Conservation (phyloP, 2,113 vertebrate genomes). For the Ellobius talpinus region DNA sequence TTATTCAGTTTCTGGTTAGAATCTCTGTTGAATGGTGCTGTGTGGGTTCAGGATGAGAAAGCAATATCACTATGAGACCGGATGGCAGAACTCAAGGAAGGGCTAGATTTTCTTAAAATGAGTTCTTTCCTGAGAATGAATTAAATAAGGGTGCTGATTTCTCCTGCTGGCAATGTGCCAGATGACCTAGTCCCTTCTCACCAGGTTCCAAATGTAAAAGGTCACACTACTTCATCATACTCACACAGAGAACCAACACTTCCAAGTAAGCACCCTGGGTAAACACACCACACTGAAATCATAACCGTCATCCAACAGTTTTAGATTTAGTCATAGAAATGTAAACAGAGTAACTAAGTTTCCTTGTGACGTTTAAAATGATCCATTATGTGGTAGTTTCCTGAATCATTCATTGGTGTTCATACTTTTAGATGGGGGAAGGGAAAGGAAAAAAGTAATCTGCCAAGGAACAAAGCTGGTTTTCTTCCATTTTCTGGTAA, state of each 20-base stretch:
- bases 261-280: too few relatives aligned
- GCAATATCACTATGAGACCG: neutral
- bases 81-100: neutral
- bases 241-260: neutral
- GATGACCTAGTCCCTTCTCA: neutral
- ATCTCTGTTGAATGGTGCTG: accelerated
- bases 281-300: neutral
- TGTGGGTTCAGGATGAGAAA: neutral
- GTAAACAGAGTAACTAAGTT: neutral
- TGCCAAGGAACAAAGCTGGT: neutral
- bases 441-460: neutral
- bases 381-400: neutral
- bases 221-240: neutral
- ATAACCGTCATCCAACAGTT: neutral
- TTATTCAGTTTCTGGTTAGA: neutral
- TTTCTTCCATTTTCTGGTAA: neutral
- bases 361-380: neutral
- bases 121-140: neutral
- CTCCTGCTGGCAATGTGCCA: too few relatives aligned
- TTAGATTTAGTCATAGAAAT: neutral
- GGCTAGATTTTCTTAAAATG: too few relatives aligned
- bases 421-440: neutral
- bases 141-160: neutral
- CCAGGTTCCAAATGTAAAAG: neutral
- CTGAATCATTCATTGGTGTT: neutral